Percentiles rank a stretch among this genome's conserved stretches.
Conservation (phyloP, 2,888 invertebrate genomes). For the Pollenia angustigena region DNA sequence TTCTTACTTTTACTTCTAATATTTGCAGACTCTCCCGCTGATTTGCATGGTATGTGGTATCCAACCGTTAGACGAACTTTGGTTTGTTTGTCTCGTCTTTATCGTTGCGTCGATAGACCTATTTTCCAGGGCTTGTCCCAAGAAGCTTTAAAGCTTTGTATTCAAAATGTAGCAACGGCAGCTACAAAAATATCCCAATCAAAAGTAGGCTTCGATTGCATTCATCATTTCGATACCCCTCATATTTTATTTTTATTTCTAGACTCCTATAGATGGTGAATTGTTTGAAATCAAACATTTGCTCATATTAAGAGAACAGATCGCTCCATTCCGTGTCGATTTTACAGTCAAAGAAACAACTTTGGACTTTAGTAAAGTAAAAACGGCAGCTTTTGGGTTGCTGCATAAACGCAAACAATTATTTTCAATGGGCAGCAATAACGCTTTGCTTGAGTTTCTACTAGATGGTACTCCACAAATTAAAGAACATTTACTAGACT, state of each 20-base stretch:
- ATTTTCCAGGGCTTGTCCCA: slow-evolving; percentile 99
- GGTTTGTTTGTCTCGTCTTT: slow-evolving; percentile 95
- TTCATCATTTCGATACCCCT: background rate
- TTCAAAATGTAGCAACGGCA: slow-evolving; percentile 94
- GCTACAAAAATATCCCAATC: slow-evolving; percentile 90
- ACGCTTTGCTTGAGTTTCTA: slow-evolving; percentile 96
- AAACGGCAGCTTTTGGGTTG: slow-evolving; percentile 91
- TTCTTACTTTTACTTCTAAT: background rate
- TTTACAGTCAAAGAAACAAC: slow-evolving; percentile 96
- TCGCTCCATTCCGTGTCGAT: slow-evolving; percentile 98
- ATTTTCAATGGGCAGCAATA: slow-evolving; percentile 94
- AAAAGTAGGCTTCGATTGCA: slow-evolving; percentile 84
- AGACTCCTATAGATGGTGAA: slow-evolving; percentile 94
- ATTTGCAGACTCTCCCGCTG: slow-evolving; percentile 92
- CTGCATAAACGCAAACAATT: slow-evolving; percentile 92
- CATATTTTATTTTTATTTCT: background rate
- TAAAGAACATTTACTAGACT: slow-evolving; percentile 95
- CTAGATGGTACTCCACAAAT: slow-evolving; percentile 97
- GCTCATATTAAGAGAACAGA: slow-evolving; percentile 97
- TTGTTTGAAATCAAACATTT: slow-evolving; percentile 99
- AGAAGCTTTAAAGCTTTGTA: slow-evolving; percentile 96
- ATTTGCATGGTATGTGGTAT: slow-evolving; percentile 99
- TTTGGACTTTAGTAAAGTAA: slow-evolving; percentile 96
- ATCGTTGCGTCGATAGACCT: slow-evolving; percentile 95
- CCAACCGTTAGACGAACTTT: slow-evolving; percentile 97